Percentiles rank a stretch among this genome's conserved stretches.
Conservation (phyloP, 2,113 vertebrate species). For the Lamprotornis superbus region DNA sequence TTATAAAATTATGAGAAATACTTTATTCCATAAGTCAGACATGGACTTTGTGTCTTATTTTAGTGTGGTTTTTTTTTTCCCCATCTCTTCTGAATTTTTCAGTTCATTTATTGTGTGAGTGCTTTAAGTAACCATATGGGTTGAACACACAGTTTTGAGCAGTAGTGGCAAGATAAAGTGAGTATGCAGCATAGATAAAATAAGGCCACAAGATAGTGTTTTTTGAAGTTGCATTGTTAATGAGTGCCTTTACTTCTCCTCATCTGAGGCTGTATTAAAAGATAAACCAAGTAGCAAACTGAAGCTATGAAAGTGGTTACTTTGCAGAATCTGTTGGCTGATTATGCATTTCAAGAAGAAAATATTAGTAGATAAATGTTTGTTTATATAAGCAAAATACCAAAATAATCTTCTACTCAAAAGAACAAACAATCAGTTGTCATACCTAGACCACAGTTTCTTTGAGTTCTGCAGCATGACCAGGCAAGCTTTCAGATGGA, state of each 20-base stretch:
- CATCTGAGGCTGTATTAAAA: not conserved
- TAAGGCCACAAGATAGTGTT: fast-evolving
- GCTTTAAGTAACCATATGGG: not conserved
- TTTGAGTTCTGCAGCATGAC: not conserved
- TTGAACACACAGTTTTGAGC: not conserved
- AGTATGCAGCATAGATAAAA: not conserved
- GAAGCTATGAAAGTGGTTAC: not conserved
- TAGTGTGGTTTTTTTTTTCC: not conserved
- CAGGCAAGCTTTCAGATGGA: not conserved
- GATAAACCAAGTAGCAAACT: not conserved
- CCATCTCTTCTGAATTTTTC: not conserved
- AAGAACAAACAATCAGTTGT: not conserved
- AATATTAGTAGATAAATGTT: not conserved
- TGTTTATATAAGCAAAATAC: not conserved
- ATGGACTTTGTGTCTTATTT: not conserved
- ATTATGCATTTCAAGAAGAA: not conserved
- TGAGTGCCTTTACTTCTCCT: not conserved
- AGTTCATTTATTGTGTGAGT: not conserved
- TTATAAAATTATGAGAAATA: not conserved
- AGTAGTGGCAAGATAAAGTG: not conserved
- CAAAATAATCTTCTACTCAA: not conserved
- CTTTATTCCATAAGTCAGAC: fast-evolving
- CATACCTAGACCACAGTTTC: not conserved
- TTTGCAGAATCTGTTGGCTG: not conserved
- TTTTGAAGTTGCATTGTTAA: not conserved